These are phyloP conservation scores for Odocoileus hemionus DNA, from an alignment of 2,113 vertebrate species.

Conservation along the genomic window DNA sequence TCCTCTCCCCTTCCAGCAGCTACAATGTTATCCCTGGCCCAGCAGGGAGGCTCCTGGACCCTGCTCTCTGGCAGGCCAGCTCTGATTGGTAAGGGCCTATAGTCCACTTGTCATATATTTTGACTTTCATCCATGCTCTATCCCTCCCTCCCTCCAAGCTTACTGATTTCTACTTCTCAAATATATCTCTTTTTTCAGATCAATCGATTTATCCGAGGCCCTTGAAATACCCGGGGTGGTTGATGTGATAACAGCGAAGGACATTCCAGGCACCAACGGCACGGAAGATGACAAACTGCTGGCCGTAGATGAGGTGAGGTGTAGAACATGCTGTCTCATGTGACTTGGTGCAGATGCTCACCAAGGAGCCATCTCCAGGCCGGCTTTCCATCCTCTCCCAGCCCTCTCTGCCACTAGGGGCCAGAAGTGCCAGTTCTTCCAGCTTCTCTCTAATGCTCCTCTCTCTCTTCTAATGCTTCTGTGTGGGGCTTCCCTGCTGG, in stretches of 20 bases:
- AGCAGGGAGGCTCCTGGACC: background rate
- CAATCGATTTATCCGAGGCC: conserved; percentile 76
- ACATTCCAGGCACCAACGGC: conserved; percentile 79
- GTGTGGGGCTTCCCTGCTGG: background rate
- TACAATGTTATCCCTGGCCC: background rate
- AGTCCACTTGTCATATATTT: background rate
- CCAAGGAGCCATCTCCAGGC: background rate
- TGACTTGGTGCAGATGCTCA: background rate
- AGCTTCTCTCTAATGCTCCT: background rate
- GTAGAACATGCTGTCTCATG: background rate
- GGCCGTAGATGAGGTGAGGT: conserved; percentile 79
- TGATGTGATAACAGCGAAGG: conserved; percentile 76
- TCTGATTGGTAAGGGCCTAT: background rate
- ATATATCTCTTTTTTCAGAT: conserved; percentile 66
- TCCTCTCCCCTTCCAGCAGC: background rate
- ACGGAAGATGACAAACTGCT: conserved; percentile 65
- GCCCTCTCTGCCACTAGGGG: background rate
- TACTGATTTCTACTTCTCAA: background rate
- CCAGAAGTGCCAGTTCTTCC: background rate
- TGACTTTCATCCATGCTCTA: background rate
- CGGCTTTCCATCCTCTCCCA: background rate
- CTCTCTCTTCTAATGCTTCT: background rate
- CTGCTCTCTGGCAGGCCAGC: background rate
- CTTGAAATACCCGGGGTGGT: conserved; percentile 74
- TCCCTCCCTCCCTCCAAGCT: background rate